Evolutionary conservation across 2,113 vertebrate species (phyloP), one percentile per base, ranked within the genome.

Genomic region (Speoplatyrhinus poulsoni): DNA sequence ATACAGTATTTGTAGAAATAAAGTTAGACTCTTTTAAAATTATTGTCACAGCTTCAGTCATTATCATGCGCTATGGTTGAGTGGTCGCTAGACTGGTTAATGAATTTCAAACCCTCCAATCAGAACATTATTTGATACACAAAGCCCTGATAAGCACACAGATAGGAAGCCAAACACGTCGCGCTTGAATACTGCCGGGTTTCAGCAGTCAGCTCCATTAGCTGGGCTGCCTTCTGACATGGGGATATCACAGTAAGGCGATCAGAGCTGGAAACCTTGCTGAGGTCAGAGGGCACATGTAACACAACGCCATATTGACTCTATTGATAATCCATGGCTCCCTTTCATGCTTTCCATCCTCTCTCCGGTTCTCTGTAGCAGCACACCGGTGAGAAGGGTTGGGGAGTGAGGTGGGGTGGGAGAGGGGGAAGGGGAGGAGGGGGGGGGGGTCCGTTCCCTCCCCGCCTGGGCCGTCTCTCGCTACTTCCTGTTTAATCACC

Each of bases 401-500:
- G 70, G 17, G 74, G 69, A 32, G 56, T 70, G 68, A 57, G 53
- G 56, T 15, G 46, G 3, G 41, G 10, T 13, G 15, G 15, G 52
- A 11, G 16, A 41, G 13, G 60, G 16, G 5, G 8, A 11, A 33
- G 49, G 77, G 73, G 16, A 41, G 13, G 60, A 12, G 5, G 8
- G n/a, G 49, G 49, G 77, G 73, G 72, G 80, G 82, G 77, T 79
- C 76, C 81, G 59, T 71, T 70, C 67, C 75, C 67, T 58, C 72
- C 71, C 55, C 72, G 58, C 68, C 75, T 70, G 76, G 82, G 80
- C 82, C 72, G 76, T 81, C 81, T 80, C 75, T 78, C 76, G 76
- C 70, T 53, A 79, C 83, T 87, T 91, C 82, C 84, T 85, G 82
- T 90, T 90, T 89, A 88, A 88, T 88, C 88, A 85, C 73, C 33